A percentile compares a stretch with the other conserved stretches of the same genome.
Conservation (phyloP, 2,113 vertebrate species). For the Uria lomvia region DNA sequence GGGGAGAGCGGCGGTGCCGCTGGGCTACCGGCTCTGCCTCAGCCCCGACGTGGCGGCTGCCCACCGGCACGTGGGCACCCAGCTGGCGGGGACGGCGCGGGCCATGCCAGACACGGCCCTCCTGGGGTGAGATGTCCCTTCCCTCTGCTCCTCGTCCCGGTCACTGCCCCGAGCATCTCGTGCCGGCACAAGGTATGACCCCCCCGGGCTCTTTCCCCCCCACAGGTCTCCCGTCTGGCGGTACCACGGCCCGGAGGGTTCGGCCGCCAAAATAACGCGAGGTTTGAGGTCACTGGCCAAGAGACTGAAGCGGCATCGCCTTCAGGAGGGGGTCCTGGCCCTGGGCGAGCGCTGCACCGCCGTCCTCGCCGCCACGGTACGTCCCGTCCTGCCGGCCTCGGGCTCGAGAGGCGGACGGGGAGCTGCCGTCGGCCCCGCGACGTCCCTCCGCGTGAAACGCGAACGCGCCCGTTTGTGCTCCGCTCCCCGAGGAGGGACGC, state of each 20-base stretch:
- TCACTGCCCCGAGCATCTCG: rapidly evolving
- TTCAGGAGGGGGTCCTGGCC: conserved; percentile 82
- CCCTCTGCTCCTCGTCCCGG: rapidly evolving
- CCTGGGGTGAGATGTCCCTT: conserved; percentile 67
- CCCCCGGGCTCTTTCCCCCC: too few species aligned
- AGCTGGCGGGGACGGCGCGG: conserved; percentile 55
- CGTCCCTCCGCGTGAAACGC: rapidly evolving
- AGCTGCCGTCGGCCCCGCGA: rapidly evolving
- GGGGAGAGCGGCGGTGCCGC: conserved; percentile 65
- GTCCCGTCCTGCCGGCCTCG: rapidly evolving
- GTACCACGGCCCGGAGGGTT: conserved; percentile 70
- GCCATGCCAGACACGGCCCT: conserved; percentile 72
- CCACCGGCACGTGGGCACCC: conserved; percentile 66
- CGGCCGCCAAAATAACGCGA: conserved; percentile 77
- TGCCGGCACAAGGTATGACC: rapidly evolving
- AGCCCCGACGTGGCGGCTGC: conserved; percentile 72
- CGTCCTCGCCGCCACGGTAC: conserved; percentile 77
- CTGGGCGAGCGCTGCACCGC: conserved; percentile 83
- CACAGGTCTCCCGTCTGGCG: conserved; percentile 82
- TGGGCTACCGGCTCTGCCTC: conserved; percentile 83
- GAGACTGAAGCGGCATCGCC: conserved; percentile 77
- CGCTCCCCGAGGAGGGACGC: neutral
- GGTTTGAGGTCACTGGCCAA: conserved; percentile 81
- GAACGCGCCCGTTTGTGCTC: rapidly evolving
- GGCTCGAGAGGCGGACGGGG: rapidly evolving